A percentile compares a stretch with the other conserved stretches of the same genome.
Evolutionary conservation across 1,140 invertebrate species (phyloP).

Genomic region (Calosoma granatense): DNA sequence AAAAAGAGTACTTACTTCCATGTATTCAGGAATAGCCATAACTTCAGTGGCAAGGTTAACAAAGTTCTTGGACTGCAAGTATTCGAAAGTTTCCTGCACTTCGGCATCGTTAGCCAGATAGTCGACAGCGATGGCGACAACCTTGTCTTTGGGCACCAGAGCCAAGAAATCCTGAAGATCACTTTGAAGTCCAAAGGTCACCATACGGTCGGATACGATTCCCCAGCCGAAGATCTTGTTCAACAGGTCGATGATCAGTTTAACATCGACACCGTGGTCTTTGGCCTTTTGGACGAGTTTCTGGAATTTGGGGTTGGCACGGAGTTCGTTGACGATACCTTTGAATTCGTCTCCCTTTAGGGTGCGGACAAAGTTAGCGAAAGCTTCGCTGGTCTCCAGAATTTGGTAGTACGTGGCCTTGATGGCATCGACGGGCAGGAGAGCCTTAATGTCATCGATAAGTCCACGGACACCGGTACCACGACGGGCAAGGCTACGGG

Average conservation of each 20-base stretch:
- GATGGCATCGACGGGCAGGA: neutral
- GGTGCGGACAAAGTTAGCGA: neutral
- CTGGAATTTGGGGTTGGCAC: neutral
- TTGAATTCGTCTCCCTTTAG: neutral
- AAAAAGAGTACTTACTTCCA: too few species aligned
- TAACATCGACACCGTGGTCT: neutral
- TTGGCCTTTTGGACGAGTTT: neutral
- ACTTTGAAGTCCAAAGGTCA: neutral
- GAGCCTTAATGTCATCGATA: neutral
- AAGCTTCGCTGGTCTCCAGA: neutral
- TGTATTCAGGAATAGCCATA: neutral
- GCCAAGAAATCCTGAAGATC: neutral
- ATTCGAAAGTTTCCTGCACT: neutral
- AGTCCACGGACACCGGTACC: neutral
- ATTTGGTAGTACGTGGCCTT: neutral
- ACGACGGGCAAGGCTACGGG: neutral
- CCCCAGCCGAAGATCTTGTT: neutral
- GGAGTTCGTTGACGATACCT: neutral
- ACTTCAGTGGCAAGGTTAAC: neutral
- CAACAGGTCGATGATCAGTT: neutral
- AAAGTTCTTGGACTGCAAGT: neutral
- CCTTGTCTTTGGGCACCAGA: neutral
- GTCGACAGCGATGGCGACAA: neutral
- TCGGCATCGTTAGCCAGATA: neutral
- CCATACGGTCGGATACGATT: too few species aligned